A percentile compares a stretch with the other conserved stretches of the same genome.
These are phyloP conservation scores for Allenopithecus nigroviridis DNA, from an alignment of 2,797 vertebrate species.

Conservation along the genomic window DNA sequence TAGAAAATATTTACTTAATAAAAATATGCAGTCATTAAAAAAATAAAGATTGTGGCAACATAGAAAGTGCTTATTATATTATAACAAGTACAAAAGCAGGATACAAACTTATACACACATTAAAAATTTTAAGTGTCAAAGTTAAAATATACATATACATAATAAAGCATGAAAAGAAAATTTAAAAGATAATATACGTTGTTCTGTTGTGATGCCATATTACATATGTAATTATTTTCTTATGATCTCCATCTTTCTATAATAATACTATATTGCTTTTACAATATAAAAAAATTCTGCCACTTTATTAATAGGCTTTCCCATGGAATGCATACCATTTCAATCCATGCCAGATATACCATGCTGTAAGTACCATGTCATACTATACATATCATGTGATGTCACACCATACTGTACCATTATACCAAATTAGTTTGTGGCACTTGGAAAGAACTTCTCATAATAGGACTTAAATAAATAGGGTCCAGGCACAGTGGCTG, in stretches of 20 bases:
- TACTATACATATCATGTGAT: no score
- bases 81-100: background rate
- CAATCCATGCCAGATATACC: no score
- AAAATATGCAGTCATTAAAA: background rate
- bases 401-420: background rate
- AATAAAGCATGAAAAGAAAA: background rate
- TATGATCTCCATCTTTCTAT: background rate
- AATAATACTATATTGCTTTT: background rate
- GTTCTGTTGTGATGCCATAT: background rate
- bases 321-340: background rate
- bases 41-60: background rate
- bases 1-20: background rate
- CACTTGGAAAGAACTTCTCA: background rate
- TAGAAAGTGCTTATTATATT: background rate
- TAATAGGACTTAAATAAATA: background rate
- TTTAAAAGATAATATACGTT: background rate
- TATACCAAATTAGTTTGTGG: background rate
- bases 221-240: background rate
- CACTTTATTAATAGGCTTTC: background rate
- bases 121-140: background rate
- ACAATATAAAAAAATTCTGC: background rate
- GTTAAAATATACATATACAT: background rate
- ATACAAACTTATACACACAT: no score
- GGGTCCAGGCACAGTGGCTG: no score
- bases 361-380: background rate